A percentile compares a stretch with the other conserved stretches of the same genome.
Evolutionary conservation across 2,113 vertebrate species (phyloP).

Genomic region (Pholis gunnellus): DNA sequence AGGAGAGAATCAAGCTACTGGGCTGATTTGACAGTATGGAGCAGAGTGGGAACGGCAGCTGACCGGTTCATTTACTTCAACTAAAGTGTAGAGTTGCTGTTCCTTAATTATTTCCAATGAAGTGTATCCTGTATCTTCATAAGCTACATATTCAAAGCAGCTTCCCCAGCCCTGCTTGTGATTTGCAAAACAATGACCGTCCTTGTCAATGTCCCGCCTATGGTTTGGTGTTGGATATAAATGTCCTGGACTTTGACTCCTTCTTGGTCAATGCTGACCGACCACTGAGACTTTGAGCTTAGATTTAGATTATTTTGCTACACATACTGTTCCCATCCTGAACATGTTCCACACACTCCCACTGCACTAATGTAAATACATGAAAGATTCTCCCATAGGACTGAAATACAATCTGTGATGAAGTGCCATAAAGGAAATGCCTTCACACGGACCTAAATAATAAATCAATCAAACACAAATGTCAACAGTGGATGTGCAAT

Average conservation of each 20-base stretch:
- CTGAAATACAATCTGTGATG: constrained; percentile 12
- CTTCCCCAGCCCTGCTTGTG: background rate
- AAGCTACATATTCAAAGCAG: background rate
- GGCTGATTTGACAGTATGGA: background rate
- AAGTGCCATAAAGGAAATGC: constrained; percentile 34
- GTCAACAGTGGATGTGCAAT: constrained; percentile 25
- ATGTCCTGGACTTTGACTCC: background rate
- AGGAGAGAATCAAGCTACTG: background rate
- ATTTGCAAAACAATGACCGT: too few relatives aligned
- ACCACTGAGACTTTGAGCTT: constrained; percentile 10
- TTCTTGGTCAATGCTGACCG: background rate
- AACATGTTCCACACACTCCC: constrained; percentile 4
- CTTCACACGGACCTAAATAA: constrained; percentile 18
- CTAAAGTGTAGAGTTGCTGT: background rate
- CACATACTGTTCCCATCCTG: background rate
- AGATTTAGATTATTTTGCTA: background rate
- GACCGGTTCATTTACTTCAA: background rate
- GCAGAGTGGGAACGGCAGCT: background rate
- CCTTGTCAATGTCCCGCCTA: background rate
- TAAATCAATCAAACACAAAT: constrained; percentile 36
- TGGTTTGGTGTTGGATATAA: background rate
- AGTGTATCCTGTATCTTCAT: too few relatives aligned
- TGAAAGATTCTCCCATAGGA: constrained; percentile 11
- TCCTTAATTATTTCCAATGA: background rate
- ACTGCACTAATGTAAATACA: constrained; percentile 38